Conservation (phyloP, 2,888 invertebrate species). For the Drosophila melanocephala region DNA sequence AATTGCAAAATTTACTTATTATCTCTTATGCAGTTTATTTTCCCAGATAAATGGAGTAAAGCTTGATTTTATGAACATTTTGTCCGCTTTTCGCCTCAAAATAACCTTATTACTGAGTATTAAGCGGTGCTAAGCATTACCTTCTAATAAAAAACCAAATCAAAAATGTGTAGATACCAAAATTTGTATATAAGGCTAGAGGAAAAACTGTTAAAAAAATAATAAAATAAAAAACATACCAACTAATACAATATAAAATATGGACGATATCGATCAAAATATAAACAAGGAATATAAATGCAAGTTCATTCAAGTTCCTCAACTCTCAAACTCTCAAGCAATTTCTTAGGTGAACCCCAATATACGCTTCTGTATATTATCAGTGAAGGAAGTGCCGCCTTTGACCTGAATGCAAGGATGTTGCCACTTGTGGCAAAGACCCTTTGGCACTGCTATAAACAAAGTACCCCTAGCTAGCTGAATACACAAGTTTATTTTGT, state of each 20-base stretch:
- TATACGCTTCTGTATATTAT: not conserved
- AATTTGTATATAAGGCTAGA: not conserved
- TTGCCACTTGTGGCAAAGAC: constrained; percentile 54
- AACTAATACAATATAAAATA: not conserved
- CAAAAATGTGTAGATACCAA: not conserved
- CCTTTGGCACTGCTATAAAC: constrained; percentile 33
- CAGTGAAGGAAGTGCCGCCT: constrained; percentile 34
- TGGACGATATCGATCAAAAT: not conserved
- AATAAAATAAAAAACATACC: not conserved
- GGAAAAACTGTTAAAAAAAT: not conserved
- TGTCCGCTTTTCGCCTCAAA: not conserved
- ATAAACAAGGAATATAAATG: not conserved
- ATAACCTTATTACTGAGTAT: not conserved
- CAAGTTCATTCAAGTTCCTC: not conserved
- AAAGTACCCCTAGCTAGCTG: constrained; percentile 55
- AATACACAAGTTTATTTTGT: constrained; percentile 32
- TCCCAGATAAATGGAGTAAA: not conserved
- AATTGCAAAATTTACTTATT: not conserved
- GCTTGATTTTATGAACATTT: not conserved
- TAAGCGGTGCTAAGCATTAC: not conserved
- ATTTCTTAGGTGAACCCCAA: not conserved
- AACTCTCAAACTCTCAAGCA: not conserved
- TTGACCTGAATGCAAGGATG: constrained; percentile 55
- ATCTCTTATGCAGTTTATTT: not conserved
- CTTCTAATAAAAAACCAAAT: not conserved